Percentiles rank a stretch among this genome's conserved stretches.
phyloP scores from a whole-genome alignment of 1,140 invertebrate species.

The Drosophila biarmipes region DNA sequence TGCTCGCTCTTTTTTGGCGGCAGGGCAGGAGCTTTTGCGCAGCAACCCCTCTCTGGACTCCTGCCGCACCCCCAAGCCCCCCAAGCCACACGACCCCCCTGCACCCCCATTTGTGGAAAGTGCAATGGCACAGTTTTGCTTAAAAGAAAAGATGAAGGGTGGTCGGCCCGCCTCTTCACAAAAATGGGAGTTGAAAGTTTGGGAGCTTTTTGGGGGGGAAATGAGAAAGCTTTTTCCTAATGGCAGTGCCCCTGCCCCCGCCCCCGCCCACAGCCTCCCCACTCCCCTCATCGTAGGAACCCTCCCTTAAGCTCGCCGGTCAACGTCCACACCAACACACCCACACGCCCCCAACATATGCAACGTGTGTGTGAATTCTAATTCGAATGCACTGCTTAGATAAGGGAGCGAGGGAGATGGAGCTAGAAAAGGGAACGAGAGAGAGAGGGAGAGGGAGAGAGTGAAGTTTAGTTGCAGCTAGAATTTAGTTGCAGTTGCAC shows the following conservation, averaged over 20 bases:
- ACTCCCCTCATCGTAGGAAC: too few relatives aligned
- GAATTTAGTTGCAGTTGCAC: slow-evolving; percentile 24
- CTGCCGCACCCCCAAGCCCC: background rate
- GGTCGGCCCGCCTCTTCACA: background rate
- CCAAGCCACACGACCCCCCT: too few relatives aligned
- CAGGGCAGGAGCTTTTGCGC: slow-evolving; percentile 27
- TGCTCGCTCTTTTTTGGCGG: slow-evolving; percentile 1
- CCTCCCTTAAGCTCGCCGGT: slow-evolving; percentile 14
- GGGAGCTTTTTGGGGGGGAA: slow-evolving; percentile 5
- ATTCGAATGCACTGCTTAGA: slow-evolving; percentile 35
- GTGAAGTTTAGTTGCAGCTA: slow-evolving; percentile 18
- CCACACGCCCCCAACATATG: slow-evolving; percentile 4
- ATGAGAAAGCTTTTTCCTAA: slow-evolving; percentile 22
- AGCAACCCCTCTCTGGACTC: background rate
- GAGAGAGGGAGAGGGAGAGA: background rate
- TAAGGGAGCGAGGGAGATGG: slow-evolving; percentile 1
- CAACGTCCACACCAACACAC: slow-evolving; percentile 26
- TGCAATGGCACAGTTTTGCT: slow-evolving; percentile 46
- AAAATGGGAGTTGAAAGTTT: slow-evolving; percentile 20
- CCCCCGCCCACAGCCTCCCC: background rate
- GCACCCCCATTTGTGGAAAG: slow-evolving; percentile 24
- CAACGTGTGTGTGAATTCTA: slow-evolving; percentile 35
- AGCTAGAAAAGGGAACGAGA: background rate
- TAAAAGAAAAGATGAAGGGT: slow-evolving; percentile 8
- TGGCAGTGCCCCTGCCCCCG: slow-evolving; percentile 1